Evolutionary conservation across 1,140 invertebrate genomes (phyloP).

Genomic region (Macrobrachium rosenbergii): DNA sequence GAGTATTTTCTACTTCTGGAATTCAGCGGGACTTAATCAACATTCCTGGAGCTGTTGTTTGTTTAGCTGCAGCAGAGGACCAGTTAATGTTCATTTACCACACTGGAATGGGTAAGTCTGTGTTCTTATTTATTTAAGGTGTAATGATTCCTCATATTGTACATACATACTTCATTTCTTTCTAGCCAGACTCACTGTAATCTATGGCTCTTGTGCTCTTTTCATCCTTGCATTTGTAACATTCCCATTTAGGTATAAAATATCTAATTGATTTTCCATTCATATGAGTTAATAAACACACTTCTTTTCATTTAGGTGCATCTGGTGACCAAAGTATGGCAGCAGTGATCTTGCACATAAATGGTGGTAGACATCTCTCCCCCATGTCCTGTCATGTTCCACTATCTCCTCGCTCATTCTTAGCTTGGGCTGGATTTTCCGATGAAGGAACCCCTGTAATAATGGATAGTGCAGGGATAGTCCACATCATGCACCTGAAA

Average conservation of each 20-base stretch:
- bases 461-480: constrained; percentile 78
- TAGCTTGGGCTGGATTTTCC: constrained; percentile 87
- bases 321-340: constrained; percentile 72
- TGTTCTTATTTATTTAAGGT: not conserved
- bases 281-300: too few species aligned
- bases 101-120: constrained; percentile 73
- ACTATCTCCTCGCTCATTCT: constrained; percentile 77
- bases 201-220: too few species aligned
- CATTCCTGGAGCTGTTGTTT: constrained; percentile 80
- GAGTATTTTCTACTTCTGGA: constrained; percentile 88
- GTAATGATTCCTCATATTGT: not conserved
- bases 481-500: constrained; percentile 75
- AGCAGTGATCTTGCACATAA: constrained; percentile 70
- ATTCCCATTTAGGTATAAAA: too few species aligned
- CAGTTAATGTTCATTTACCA: constrained; percentile 86
- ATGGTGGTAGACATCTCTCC: constrained; percentile 66
- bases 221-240: too few species aligned
- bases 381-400: constrained; percentile 74
- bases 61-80: constrained; percentile 79
- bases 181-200: too few species aligned
- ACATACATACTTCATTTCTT: not conserved
- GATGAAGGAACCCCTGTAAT: constrained; percentile 77
- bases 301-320: constrained; percentile 67
- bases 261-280: too few species aligned
- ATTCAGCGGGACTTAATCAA: constrained; percentile 85